Evolutionary conservation across 2,797 vertebrate species (phyloP).

Genomic region (Thunnus albacares): DNA sequence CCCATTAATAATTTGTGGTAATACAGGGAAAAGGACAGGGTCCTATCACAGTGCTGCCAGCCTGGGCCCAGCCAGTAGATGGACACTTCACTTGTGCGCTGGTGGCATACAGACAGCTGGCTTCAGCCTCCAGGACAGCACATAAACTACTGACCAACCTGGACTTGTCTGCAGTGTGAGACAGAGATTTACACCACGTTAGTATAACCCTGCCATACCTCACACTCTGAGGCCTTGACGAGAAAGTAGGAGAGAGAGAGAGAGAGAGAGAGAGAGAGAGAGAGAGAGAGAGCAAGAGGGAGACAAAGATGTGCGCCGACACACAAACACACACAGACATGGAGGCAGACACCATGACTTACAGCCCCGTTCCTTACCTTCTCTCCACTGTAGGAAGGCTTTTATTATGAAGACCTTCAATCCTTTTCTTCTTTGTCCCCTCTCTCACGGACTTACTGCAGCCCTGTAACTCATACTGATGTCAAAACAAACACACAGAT

Average conservation of each 20-base stretch:
- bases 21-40: neutral
- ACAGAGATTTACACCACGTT: conserved; percentile 75
- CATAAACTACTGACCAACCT: conserved; percentile 70
- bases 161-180: conserved; percentile 44
- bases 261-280: neutral
- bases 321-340: conserved; percentile 48
- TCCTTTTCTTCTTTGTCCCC: conserved; percentile 72
- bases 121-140: conserved; percentile 35
- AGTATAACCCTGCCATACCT: conserved; percentile 68
- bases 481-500: conserved; percentile 83
- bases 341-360: conserved; percentile 71
- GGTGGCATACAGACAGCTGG: conserved; percentile 35
- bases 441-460: conserved; percentile 68
- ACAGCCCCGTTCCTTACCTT: conserved; percentile 66
- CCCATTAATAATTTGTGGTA: neutral
- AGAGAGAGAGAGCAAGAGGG: neutral
- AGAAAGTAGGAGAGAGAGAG: conserved; percentile 31
- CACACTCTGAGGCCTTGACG: conserved; percentile 74
- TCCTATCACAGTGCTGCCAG: neutral
- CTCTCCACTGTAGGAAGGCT: conserved; percentile 58
- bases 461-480: conserved; percentile 81
- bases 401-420: conserved; percentile 83
- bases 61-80: neutral
- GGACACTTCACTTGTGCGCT: conserved; percentile 16
- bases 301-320: conserved; percentile 62